Evolutionary conservation across 2,113 vertebrate genomes (phyloP).

Genomic region (Otocyon megalotis): DNA sequence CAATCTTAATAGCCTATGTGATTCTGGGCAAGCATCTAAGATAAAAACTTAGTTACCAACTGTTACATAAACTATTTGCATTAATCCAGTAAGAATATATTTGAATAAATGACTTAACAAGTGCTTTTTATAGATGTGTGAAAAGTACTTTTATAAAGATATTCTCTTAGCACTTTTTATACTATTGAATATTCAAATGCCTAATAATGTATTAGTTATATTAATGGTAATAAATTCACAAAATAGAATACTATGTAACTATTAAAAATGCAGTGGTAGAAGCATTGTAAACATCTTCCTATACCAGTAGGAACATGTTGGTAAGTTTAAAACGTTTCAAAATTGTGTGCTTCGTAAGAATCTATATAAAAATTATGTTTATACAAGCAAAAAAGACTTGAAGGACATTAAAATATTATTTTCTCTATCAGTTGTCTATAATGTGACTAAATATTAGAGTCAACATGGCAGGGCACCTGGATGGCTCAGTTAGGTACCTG

Average conservation of each 20-base stretch:
- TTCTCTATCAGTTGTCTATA: background rate
- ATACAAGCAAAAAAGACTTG: conserved; percentile 8
- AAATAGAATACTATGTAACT: background rate
- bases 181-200: background rate
- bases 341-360: background rate
- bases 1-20: background rate
- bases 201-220: background rate
- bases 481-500: no score
- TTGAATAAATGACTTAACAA: background rate
- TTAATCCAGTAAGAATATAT: background rate
- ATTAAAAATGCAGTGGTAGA: background rate
- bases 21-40: background rate
- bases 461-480: background rate
- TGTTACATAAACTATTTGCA: conserved; percentile 6
- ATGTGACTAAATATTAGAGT: background rate
- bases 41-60: conserved; percentile 7
- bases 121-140: background rate
- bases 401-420: background rate
- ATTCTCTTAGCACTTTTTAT: background rate
- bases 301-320: background rate
- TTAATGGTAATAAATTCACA: conserved; percentile 1
- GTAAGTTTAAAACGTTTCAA: conserved; percentile 23
- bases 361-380: background rate
- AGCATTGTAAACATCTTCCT: background rate
- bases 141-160: conserved; percentile 18